phyloP scores from a whole-genome alignment of 2,888 invertebrate genomes.

The Mythimna pallens region DNA sequence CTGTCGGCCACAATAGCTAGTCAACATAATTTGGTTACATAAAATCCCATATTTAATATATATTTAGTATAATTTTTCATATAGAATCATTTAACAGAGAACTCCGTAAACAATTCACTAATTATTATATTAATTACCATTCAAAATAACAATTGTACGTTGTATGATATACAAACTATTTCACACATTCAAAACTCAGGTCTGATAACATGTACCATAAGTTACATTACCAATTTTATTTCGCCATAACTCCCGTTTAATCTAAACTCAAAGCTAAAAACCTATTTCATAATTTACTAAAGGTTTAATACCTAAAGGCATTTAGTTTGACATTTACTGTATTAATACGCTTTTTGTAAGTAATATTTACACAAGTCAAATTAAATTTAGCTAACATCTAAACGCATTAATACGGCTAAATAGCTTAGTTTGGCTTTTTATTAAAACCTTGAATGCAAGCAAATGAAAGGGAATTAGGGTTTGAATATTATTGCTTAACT shows the following conservation, averaged over 20 bases:
- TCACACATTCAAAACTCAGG: neutral
- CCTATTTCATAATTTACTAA: conserved; percentile 54
- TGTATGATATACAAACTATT: neutral
- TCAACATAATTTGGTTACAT: too few relatives aligned
- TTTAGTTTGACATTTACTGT: conserved; percentile 60
- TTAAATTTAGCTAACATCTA: conserved; percentile 53
- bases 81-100: neutral
- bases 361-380: conserved; percentile 56
- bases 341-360: conserved; percentile 61
- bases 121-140: neutral
- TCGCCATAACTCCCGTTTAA: conserved; percentile 42
- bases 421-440: conserved; percentile 49
- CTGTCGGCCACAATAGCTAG: too few relatives aligned
- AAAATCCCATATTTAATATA: too few relatives aligned
- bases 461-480: conserved; percentile 51
- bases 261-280: conserved; percentile 49
- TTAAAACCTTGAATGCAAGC: conserved; percentile 44
- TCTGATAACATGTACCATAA: conserved; percentile 10
- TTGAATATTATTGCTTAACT: conserved; percentile 17
- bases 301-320: conserved; percentile 50
- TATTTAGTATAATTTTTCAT: neutral
- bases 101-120: neutral
- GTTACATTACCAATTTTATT: conserved; percentile 37
- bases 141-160: neutral
- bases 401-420: conserved; percentile 43